These are phyloP conservation scores for Balaeniceps rex DNA, from an alignment of 2,113 vertebrate genomes.

Conservation along the genomic window DNA sequence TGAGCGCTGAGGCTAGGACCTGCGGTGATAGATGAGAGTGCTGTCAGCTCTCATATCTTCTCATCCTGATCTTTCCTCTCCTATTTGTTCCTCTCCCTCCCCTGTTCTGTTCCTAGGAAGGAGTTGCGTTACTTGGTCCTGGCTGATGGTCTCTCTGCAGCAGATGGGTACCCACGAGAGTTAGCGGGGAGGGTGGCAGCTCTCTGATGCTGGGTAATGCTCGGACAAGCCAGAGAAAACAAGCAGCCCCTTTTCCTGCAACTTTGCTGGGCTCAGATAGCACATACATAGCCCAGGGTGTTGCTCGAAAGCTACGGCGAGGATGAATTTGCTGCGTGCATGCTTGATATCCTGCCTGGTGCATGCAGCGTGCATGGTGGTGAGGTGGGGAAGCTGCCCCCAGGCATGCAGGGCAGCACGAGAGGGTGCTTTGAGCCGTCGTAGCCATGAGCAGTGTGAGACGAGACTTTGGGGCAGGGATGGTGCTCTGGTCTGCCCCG, in stretches of 20 bases:
- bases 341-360: neutral
- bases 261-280: neutral
- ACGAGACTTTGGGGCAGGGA: neutral
- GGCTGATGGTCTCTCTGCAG: neutral
- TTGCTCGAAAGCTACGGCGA: rapidly evolving
- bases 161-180: neutral
- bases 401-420: rapidly evolving
- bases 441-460: rapidly evolving
- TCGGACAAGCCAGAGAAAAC: neutral
- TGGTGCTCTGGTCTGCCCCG: neutral
- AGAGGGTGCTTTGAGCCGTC: no score
- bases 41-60: neutral
- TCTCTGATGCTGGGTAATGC: neutral
- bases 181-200: neutral
- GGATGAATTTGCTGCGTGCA: neutral
- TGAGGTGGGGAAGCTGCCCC: neutral
- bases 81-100: neutral
- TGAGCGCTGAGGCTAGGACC: neutral
- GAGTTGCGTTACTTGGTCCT: rapidly evolving
- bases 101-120: neutral
- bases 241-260: neutral
- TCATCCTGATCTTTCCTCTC: neutral
- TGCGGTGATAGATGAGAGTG: neutral
- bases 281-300: rapidly evolving
- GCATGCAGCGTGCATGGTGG: rapidly evolving